Conservation (phyloP, 2,888 invertebrate species). For the Kryphioiulus occultus region DNA sequence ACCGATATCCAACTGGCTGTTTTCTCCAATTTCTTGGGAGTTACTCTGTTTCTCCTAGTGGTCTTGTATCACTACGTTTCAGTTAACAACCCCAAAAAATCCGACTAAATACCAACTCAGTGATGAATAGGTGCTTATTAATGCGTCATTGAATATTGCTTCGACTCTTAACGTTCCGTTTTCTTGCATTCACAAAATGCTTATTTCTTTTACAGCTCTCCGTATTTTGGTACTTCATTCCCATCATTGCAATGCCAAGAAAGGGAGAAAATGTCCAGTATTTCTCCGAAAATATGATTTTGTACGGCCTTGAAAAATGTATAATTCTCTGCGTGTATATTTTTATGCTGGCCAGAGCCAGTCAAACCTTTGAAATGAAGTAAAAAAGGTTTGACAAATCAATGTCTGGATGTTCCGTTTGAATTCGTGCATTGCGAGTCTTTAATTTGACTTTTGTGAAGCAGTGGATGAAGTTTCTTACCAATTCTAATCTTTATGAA, state of each 20-base stretch:
- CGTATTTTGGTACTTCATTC: neutral
- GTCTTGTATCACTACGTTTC: constrained; percentile 96
- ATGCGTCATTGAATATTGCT: neutral
- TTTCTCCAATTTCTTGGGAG: constrained; percentile 94
- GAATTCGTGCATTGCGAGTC: too few species aligned
- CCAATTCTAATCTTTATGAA: too few species aligned
- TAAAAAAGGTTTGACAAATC: neutral
- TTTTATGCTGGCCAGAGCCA: neutral
- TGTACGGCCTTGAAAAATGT: too few species aligned
- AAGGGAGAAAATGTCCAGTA: too few species aligned
- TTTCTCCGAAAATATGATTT: too few species aligned
- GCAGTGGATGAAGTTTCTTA: too few species aligned
- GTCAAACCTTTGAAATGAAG: neutral
- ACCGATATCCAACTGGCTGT: constrained; percentile 95
- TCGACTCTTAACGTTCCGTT: neutral
- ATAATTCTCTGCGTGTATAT: neutral
- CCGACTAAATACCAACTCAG: constrained; percentile 8
- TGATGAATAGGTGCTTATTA: neutral
- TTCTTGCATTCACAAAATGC: neutral
- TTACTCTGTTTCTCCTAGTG: constrained; percentile 81
- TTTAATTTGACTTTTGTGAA: too few species aligned
- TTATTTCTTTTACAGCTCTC: neutral
- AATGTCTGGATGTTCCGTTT: neutral
- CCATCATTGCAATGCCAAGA: neutral
- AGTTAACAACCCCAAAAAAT: constrained; percentile 60